Evolutionary conservation across 2,113 vertebrate species (phyloP), one percentile per base, ranked within the genome.

Genomic region (Osmerus mordax): DNA sequence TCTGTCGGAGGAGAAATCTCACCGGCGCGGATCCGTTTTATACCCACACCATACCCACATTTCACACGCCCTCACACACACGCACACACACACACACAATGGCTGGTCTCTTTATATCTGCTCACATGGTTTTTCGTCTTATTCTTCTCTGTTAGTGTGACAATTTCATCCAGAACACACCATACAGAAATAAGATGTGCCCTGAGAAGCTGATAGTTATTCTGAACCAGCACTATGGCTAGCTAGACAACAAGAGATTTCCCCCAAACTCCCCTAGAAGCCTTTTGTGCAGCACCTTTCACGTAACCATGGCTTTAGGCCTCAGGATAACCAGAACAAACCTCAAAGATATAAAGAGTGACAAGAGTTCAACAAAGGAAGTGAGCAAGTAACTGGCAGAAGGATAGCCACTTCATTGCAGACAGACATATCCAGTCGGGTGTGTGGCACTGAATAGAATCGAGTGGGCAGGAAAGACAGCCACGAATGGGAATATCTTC

Each of bases 251-350:
- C 69, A n/a, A 58, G 76, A 56, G 67, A 63, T 73, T 85, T 79
- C 82, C 75, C 70, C 76, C 78, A 80, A 70, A 79, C 83, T 83
- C 77, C 74, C 75, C 73, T 74, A 47, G 81, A 84, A 82, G 78
- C 79, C 83, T 71, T 81, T 61, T 32, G 3, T 74, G 67, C 64
- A 78, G 71, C 76, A 82, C 74, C 78, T 36, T 36, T 36, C 32
- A 36, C 3, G 32, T 36, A 36, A 36, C 32, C 32, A 8, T 36
- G 32, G 32, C 32, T 36, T 36, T 3, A 36, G 32, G 32, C 32
- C 32, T 36, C 4, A 8, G 4, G 32, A 36, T 36, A 36, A 36
- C 32, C 32, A 6, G 32, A 36, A 36, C 32, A 5, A 36, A 36
- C 32, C 41, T 47, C 41, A 47, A 47, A 47, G 41, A 47, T 47